Conservation (phyloP, 2,113 vertebrate genomes). For the Catharus fuscescens region DNA sequence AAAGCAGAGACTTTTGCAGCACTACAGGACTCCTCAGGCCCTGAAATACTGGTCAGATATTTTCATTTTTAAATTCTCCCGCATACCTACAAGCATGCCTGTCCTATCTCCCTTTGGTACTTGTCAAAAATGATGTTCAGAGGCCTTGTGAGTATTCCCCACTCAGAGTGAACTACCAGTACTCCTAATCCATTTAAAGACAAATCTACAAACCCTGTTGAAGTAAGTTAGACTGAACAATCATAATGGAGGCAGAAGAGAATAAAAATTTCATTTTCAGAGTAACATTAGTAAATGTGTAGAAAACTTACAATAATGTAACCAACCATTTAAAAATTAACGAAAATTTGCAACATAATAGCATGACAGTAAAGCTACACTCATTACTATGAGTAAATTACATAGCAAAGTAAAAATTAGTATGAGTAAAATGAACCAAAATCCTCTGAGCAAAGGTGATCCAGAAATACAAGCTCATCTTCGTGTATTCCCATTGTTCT, state of each 20-base stretch:
- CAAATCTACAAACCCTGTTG: neutral
- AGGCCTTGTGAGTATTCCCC: neutral
- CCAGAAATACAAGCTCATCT: neutral
- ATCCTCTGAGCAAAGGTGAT: neutral
- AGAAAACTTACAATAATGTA: neutral
- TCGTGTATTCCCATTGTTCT: neutral
- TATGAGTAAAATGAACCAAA: neutral
- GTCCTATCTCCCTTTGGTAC: neutral
- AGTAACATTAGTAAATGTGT: neutral
- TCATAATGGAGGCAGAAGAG: neutral
- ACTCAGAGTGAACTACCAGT: neutral
- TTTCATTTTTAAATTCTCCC: neutral
- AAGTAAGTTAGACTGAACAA: neutral
- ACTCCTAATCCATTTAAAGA: neutral
- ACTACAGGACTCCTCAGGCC: neutral
- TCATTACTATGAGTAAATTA: neutral
- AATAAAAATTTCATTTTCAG: neutral
- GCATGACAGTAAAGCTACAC: neutral
- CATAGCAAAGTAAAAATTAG: neutral
- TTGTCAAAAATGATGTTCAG: neutral
- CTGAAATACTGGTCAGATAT: neutral
- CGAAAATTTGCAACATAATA: neutral
- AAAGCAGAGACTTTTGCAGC: neutral
- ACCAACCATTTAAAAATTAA: neutral
- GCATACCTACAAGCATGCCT: neutral